Base-by-base conservation (phyloP, 2,797 vertebrate genomes). In the Tympanoctomys barrerae region DNA sequence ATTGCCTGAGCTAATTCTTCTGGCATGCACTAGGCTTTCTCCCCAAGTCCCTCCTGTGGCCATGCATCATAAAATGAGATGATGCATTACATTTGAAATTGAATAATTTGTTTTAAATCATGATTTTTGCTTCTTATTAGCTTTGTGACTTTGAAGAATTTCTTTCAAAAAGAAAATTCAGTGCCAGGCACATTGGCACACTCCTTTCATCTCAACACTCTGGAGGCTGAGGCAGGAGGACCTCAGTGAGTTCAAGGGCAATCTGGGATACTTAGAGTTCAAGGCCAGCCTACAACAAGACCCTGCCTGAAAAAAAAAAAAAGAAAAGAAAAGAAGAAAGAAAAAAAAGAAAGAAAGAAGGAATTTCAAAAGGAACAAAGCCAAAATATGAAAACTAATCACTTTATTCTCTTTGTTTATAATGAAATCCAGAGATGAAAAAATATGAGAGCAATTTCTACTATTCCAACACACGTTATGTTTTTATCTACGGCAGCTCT, bases 1-100 rank as follows among this genome's bases (percentile, higher is more conserved):
- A 70, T 85, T 89, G 92, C 70, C 73, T 85, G 89, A 87, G 49
- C 64, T 82, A 81, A 95, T 84, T 42, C 22, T 87, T 94, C 87
- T 85, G 19, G 89, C 66, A n/a, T 4, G 0, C 18, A 13, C 33
- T 39, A 4, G n/a, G 7, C 10, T 21, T 81, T 28, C 46, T 94
- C 16, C 16, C 4, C 39, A 66, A 18, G 61, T 3, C 21, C 87
- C 57, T 61, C 52, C 68, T 33, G 33, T 46, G 46, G 52, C 18
- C 24, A 14, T 12, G 0, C 80, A 57, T 31, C 5, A n/a, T 28
- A 33, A 22, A 89, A 89, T 59, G 57, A 92, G 24, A 87, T 92
- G 68, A 28, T 4, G 4, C 1, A 33, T n/a, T 80, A 24, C 18
- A 59, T 36, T 42, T 77, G 54, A 19, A 84, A 39, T n/a, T 36